phyloP scores from a whole-genome alignment of 2,113 vertebrate genomes.

The Megaleporinus macrocephalus region DNA sequence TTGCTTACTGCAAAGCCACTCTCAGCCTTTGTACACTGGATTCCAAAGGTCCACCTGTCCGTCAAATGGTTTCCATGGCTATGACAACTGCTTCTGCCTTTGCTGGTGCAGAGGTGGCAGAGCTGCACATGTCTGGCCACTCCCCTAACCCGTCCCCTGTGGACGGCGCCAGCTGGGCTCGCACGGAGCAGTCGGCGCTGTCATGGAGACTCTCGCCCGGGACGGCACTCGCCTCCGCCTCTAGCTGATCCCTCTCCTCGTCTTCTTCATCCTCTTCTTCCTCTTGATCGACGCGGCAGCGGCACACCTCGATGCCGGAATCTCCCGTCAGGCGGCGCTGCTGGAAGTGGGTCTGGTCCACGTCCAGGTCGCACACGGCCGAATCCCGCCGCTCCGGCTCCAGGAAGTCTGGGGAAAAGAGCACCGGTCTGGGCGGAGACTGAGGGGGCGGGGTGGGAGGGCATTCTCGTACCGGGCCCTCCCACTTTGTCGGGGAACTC shows the following conservation, averaged over 20 bases:
- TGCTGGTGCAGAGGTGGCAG: constrained; percentile 37
- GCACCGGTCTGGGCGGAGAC: constrained; percentile 60
- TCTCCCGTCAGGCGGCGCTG: constrained; percentile 90
- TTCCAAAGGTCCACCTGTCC: constrained; percentile 17
- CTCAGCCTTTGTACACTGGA: constrained; percentile 12
- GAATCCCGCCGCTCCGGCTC: constrained; percentile 65
- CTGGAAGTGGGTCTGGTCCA: constrained; percentile 79
- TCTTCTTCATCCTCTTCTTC: constrained; percentile 61
- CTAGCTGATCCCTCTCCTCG: constrained; percentile 24
- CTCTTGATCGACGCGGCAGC: constrained; percentile 74
- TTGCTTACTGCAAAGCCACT: background rate
- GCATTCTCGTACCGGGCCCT: constrained; percentile 29
- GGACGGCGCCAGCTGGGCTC: constrained; percentile 43
- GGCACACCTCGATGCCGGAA: constrained; percentile 92
- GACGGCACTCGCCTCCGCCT: background rate
- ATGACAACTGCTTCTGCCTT: constrained; percentile 64
- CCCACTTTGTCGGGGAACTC: constrained; percentile 18
- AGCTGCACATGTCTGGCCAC: constrained; percentile 41
- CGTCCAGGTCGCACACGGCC: constrained; percentile 67
- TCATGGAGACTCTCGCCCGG: constrained; percentile 60
- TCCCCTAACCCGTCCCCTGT: constrained; percentile 47
- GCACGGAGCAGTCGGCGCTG: constrained; percentile 66
- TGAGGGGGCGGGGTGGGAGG: constrained; percentile 23
- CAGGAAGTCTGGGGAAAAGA: constrained; percentile 73
- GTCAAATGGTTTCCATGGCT: constrained; percentile 70